phyloP scores from a whole-genome alignment of 2,797 vertebrate species.

The Bovichtus diacanthus region DNA sequence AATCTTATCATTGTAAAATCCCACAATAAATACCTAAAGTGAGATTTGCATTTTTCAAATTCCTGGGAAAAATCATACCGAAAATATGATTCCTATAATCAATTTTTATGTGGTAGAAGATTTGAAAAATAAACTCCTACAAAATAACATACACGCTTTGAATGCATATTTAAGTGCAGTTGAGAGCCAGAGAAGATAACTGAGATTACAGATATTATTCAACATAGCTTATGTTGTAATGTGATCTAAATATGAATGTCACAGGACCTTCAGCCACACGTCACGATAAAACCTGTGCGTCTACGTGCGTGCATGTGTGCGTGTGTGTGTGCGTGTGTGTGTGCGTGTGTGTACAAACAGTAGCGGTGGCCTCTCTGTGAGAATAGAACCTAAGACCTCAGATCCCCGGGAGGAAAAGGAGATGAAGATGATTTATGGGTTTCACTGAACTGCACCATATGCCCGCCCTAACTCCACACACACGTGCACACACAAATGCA shows the following conservation, averaged over 20 bases:
- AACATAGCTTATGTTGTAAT: constrained; percentile 19
- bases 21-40: not conserved
- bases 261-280: constrained; percentile 29
- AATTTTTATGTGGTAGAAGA: constrained; percentile 17
- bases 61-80: constrained; percentile 18
- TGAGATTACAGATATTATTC: constrained; percentile 26
- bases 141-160: not conserved
- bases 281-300: constrained; percentile 21
- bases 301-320: not conserved
- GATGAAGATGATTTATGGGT: constrained; percentile 83
- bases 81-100: constrained; percentile 34
- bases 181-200: not conserved
- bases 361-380: constrained; percentile 47
- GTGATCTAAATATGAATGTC: constrained; percentile 46
- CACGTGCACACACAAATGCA: constrained; percentile 21
- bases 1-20: constrained; percentile 10
- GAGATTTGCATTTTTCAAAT: constrained; percentile 23
- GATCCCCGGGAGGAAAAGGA: constrained; percentile 68
- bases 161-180: constrained; percentile 14
- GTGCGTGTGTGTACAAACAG: constrained; percentile 42
- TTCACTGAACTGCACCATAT: constrained; percentile 77
- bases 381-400: constrained; percentile 71
- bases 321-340: constrained; percentile 18
- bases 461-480: constrained; percentile 60
- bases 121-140: not conserved